Base-by-base conservation (phyloP, 2,113 vertebrate genomes). In the Cebus imitator region DNA sequence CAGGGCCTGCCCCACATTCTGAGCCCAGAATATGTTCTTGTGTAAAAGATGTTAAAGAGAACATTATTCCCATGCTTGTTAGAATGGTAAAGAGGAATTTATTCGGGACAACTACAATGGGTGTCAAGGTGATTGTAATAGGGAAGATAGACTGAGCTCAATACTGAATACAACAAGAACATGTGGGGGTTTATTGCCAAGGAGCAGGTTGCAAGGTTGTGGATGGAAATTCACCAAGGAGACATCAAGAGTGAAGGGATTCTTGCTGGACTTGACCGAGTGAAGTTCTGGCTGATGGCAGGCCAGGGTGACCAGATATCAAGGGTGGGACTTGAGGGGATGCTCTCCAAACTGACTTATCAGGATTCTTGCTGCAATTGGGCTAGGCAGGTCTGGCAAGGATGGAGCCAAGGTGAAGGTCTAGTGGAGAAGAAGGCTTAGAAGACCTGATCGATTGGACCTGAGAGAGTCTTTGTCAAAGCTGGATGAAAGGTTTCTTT, bases 31-130 rank as follows among this genome's bases (percentile, higher is more conserved):
- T 32, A 32, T 25, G n/a, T n/a, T 88, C 64, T 92, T 86, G 87
- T 93, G 84, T 96, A 95, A 95, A 97, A 66, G 7, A 4, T 50
- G 11, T 76, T 66, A 64, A 82, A 52, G 45, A 66, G 76, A 76
- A 88, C 37, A 35, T 35, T 17, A 68, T 79, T 68, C 70, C n/a
- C 30, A 35, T 11, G 76, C 57, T 84, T 48, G 70, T 55, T 84
- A 73, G 55, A 66, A 43, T 48, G 25, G 8, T 21, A 45, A 91
- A 32, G 27, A 82, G 30, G 79, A 76, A 21, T 91, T 81, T 52
- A n/a, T 30, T 81, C 20, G 64, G n/a, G 75, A n/a, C 16, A 12
- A n/a, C 5, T 13, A 6, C 10, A 52, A 27, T 52, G 50, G 35
- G 30, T 17, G 21, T 58, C 14, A 30, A 45, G 20, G 43, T 66